These are phyloP conservation scores for Dasysyrphus tricinctus DNA, from an alignment of 2,888 invertebrate species.

Conservation along the genomic window DNA sequence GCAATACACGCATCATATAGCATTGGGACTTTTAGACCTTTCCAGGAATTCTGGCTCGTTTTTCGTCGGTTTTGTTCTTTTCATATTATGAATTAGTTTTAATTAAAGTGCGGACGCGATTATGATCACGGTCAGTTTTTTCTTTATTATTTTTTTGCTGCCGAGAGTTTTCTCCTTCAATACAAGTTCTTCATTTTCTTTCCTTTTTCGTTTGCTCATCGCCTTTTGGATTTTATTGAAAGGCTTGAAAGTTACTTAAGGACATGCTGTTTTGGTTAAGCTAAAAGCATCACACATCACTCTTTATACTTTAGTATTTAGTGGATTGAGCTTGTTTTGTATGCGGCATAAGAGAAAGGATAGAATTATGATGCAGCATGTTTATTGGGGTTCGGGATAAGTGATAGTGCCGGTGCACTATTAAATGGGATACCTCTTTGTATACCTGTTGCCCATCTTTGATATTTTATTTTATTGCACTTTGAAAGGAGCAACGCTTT, in stretches of 20 bases:
- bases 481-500: constrained; percentile 32
- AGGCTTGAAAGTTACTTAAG: constrained; percentile 57
- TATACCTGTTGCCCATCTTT: constrained; percentile 28
- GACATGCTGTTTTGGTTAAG: constrained; percentile 38
- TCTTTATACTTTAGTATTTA: constrained; percentile 9
- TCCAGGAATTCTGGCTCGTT: constrained; percentile 60
- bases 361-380: constrained; percentile 69
- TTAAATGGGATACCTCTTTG: constrained; percentile 58
- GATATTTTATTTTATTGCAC: constrained; percentile 66
- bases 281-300: constrained; percentile 47
- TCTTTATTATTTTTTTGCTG: no score
- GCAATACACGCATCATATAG: constrained; percentile 47
- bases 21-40: constrained; percentile 59
- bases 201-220: background rate
- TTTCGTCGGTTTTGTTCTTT: constrained; percentile 37
- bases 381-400: constrained; percentile 66
- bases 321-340: constrained; percentile 17
- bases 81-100: constrained; percentile 74
- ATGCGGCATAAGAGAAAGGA: constrained; percentile 52
- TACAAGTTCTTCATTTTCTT: constrained; percentile 11
- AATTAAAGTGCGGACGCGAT: constrained; percentile 75
- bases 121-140: constrained; percentile 71
- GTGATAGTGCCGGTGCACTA: constrained; percentile 67
- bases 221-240: constrained; percentile 1
- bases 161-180: constrained; percentile 53